Conservation (phyloP, 2,888 invertebrate species). For the Corbicula japonica region DNA sequence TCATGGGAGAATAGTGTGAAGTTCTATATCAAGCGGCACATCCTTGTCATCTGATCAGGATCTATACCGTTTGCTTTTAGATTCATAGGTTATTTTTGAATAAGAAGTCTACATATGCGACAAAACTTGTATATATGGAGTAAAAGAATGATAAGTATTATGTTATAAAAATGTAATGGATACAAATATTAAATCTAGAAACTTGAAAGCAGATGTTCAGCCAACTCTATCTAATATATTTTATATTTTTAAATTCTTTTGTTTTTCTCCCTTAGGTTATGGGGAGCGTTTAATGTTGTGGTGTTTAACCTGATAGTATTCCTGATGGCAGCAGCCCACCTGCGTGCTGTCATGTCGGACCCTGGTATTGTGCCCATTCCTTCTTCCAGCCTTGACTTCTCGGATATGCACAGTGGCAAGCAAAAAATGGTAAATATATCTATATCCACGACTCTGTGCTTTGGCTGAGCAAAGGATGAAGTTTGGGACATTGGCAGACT, state of each 20-base stretch:
- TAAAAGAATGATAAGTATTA: no score
- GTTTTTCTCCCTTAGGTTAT: slow-evolving; percentile 89
- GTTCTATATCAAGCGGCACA: no score
- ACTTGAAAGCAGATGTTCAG: neutral
- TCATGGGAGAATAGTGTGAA: no score
- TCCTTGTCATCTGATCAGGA: no score
- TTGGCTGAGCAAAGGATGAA: neutral
- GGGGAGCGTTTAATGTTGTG: slow-evolving; percentile 93
- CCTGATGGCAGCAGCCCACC: slow-evolving; percentile 91
- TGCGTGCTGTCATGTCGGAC: slow-evolving; percentile 95
- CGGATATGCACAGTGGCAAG: slow-evolving; percentile 88
- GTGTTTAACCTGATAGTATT: slow-evolving; percentile 93
- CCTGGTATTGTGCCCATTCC: slow-evolving; percentile 94
- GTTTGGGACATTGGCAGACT: no score
- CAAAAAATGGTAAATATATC: slow-evolving; percentile 49
- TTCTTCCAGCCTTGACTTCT: slow-evolving; percentile 91
- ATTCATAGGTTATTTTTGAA: neutral
- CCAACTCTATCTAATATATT: neutral
- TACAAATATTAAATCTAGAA: neutral
- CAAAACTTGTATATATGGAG: no score
- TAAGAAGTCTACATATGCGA: neutral
- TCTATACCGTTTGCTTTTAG: no score
- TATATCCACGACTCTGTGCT: neutral
- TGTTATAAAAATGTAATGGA: no score
- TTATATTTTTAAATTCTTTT: neutral